Conservation (phyloP, 2,797 vertebrate species). For the Melanotaenia boesemani region DNA sequence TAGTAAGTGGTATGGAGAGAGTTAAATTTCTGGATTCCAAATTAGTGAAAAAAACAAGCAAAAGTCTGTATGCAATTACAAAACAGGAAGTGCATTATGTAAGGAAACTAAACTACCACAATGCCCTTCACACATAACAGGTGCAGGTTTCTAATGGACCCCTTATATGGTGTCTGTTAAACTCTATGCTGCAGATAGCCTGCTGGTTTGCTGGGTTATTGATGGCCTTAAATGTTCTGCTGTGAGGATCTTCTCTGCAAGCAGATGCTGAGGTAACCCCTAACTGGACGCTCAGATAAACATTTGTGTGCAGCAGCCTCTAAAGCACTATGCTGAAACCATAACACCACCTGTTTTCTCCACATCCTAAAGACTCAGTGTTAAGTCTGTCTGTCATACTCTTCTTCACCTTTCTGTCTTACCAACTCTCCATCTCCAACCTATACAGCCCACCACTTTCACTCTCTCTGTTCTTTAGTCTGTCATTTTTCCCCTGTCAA, state of each 20-base stretch:
- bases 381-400: slow-evolving; percentile 23
- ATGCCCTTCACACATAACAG: slow-evolving; percentile 1
- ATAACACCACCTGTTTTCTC: slow-evolving; percentile 80
- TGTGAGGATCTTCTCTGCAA: slow-evolving; percentile 61
- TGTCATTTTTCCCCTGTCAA: not conserved
- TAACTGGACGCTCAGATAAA: slow-evolving; percentile 74
- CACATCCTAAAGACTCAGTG: slow-evolving; percentile 54
- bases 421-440: slow-evolving; percentile 9
- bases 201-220: slow-evolving; percentile 61
- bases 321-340: slow-evolving; percentile 67
- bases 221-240: slow-evolving; percentile 60
- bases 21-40: not conserved
- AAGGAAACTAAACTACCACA: not conserved
- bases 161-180: not conserved
- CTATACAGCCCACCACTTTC: slow-evolving; percentile 3
- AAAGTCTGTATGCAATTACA: not conserved
- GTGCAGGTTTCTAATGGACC: slow-evolving; percentile 1
- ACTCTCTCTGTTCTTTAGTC: not conserved
- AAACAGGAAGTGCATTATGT: not conserved
- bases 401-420: slow-evolving; percentile 43
- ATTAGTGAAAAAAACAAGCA: not conserved
- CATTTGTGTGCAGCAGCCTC: slow-evolving; percentile 72
- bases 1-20: not conserved
- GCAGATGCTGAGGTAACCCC: slow-evolving; percentile 71
- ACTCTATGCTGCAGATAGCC: slow-evolving; percentile 36